phyloP scores from a whole-genome alignment of 2,888 invertebrate species.

The Electrophaes corylata region DNA sequence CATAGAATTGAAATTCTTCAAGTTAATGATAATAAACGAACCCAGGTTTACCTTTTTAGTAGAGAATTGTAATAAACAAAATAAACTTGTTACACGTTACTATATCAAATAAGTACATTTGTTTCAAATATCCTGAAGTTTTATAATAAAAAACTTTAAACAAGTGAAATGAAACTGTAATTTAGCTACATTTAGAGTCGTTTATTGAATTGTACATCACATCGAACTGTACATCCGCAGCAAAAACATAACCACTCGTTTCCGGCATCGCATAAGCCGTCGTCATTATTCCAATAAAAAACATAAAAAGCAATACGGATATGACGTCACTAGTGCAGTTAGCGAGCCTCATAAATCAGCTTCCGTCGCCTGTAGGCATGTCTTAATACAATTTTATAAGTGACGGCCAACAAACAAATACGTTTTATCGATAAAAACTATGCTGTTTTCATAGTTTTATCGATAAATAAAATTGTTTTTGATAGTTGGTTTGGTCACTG shows the following conservation, averaged over 20 bases:
- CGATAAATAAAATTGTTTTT: background rate
- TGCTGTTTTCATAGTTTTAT: background rate
- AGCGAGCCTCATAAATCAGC: conserved; percentile 71
- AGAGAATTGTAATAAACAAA: too few species aligned
- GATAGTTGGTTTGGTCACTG: background rate
- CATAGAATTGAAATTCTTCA: too few species aligned
- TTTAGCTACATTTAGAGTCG: background rate
- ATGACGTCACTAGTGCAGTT: conserved; percentile 57
- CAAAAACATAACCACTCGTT: conserved; percentile 20
- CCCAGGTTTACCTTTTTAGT: too few species aligned
- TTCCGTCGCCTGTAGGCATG: conserved; percentile 65
- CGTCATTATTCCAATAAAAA: conserved; percentile 26
- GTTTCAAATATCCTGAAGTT: too few species aligned
- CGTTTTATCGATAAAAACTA: conserved; percentile 31
- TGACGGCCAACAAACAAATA: conserved; percentile 52
- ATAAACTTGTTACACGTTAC: too few species aligned
- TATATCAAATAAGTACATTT: too few species aligned
- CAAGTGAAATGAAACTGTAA: too few species aligned
- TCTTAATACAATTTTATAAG: conserved; percentile 79
- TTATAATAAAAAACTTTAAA: too few species aligned
- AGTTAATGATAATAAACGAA: too few species aligned
- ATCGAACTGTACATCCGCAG: conserved; percentile 2
- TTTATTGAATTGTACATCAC: background rate
- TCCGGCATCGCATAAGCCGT: conserved; percentile 17
- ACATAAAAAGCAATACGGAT: conserved; percentile 27